Conservation (phyloP, 2,888 invertebrate genomes). For the Ochropleura leucogaster region DNA sequence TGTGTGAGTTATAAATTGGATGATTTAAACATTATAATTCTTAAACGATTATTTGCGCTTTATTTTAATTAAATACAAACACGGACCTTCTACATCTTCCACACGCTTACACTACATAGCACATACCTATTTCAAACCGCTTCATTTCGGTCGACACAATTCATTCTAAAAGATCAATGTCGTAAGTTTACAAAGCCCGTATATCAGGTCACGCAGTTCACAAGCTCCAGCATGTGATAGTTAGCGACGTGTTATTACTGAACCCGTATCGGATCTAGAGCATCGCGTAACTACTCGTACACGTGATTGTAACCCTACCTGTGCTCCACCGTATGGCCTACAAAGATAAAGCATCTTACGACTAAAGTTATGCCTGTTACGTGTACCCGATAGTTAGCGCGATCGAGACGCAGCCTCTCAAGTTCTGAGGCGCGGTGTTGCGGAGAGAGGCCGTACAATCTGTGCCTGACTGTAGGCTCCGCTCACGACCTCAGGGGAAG, state of each 20-base stretch:
- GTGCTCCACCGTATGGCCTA: constrained; percentile 22
- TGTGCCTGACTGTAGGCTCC: constrained; percentile 21
- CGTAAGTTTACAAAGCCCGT: background rate
- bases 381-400: constrained; percentile 44
- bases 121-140: background rate
- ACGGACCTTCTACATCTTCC: too few species aligned
- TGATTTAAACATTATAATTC: too few species aligned
- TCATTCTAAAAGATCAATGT: background rate
- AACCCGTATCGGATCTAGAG: constrained; percentile 34
- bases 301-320: constrained; percentile 38
- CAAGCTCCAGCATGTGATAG: constrained; percentile 32
- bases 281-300: constrained; percentile 22
- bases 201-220: constrained; percentile 23
- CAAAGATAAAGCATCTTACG: constrained; percentile 48
- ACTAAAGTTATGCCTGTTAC: constrained; percentile 42
- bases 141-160: background rate
- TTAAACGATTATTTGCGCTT: too few species aligned
- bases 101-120: too few species aligned
- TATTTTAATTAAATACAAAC: too few species aligned
- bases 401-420: constrained; percentile 39
- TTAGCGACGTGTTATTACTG: constrained; percentile 41
- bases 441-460: constrained; percentile 12
- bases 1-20: too few species aligned
- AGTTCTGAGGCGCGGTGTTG: constrained; percentile 17
- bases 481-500: background rate